These are phyloP conservation scores for Odontomyia ornata DNA, from an alignment of 2,888 invertebrate genomes.

Conservation along the genomic window DNA sequence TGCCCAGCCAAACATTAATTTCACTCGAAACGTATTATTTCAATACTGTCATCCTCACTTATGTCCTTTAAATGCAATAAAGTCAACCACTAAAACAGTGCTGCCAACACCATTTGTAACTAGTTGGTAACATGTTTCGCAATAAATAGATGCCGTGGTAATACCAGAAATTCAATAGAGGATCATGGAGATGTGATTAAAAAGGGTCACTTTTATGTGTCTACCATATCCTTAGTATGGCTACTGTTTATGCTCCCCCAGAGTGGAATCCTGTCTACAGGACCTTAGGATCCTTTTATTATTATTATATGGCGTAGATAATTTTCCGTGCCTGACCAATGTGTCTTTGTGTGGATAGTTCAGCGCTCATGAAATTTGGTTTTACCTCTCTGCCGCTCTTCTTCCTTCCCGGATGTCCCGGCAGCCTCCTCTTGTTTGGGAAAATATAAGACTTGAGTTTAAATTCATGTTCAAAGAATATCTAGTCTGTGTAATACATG, in stretches of 20 bases:
- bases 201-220: conserved; percentile 16
- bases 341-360: not conserved
- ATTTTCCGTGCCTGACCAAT: not conserved
- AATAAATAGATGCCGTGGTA: not conserved
- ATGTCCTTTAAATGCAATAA: not conserved
- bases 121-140: not conserved
- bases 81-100: not conserved
- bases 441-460: not conserved
- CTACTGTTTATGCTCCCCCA: not conserved
- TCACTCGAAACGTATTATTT: not conserved
- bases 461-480: not conserved
- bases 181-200: not conserved
- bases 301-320: not conserved
- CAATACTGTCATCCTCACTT: not conserved
- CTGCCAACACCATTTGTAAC: not conserved
- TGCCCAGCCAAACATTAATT: not conserved
- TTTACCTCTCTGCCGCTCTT: too few species aligned
- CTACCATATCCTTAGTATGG: not conserved
- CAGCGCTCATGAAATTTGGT: too few species aligned
- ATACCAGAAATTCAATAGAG: not conserved
- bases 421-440: not conserved
- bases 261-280: not conserved
- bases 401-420: not conserved
- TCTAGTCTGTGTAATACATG: not conserved
- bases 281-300: not conserved